A percentile compares a stretch with the other conserved stretches of the same genome.
phyloP scores from a whole-genome alignment of 2,888 invertebrate species.

The Polydrusus tereticollis region DNA sequence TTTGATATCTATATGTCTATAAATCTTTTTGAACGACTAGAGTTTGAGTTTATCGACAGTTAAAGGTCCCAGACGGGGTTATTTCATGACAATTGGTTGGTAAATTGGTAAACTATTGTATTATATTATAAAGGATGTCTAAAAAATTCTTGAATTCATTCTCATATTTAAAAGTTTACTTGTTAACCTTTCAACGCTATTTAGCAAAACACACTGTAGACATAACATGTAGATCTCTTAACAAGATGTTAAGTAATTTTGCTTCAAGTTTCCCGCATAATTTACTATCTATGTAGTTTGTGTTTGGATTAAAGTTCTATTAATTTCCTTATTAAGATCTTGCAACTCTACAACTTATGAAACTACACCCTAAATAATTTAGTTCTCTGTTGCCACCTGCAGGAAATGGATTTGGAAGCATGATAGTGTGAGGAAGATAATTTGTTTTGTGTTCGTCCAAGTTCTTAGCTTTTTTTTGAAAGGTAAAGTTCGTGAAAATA shows the following conservation, averaged over 20 bases:
- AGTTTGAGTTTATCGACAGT: not conserved
- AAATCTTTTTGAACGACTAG: slow-evolving; percentile 36
- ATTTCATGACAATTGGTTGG: too few species aligned
- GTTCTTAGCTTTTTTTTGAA: too few species aligned
- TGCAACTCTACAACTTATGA: not conserved
- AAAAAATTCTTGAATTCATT: too few species aligned
- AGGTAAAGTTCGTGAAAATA: too few species aligned
- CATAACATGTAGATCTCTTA: too few species aligned
- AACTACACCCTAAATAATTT: not conserved
- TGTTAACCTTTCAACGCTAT: too few species aligned
- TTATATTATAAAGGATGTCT: too few species aligned
- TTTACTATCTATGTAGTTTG: slow-evolving; percentile 1
- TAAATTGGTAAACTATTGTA: too few species aligned
- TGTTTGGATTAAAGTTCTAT: slow-evolving; percentile 7
- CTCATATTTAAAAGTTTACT: too few species aligned
- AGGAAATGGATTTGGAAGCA: not conserved
- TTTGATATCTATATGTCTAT: slow-evolving; percentile 42
- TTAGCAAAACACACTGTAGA: too few species aligned
- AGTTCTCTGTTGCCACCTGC: not conserved
- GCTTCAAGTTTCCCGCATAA: not conserved
- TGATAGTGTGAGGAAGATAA: not conserved
- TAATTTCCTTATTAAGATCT: slow-evolving; percentile 25
- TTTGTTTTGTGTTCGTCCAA: not conserved
- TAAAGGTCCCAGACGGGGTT: not conserved
- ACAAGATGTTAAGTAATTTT: not conserved